Base-by-base conservation (phyloP, 2,797 vertebrate genomes). In the Moxostoma hubbsi region DNA sequence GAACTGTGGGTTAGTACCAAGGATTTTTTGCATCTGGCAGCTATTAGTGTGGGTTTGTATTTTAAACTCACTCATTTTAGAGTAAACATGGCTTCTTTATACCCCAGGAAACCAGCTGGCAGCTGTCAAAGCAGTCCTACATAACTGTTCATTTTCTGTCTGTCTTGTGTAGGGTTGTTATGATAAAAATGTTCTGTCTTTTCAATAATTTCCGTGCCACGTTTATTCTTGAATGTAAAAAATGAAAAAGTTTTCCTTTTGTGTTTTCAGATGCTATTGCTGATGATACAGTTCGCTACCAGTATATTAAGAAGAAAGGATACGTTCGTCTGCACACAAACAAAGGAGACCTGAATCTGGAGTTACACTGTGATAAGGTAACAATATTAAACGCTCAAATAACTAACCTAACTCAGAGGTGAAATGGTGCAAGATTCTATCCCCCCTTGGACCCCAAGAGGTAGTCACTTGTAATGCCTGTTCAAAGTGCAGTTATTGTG, bases 361-460 rank as follows among this genome's bases (percentile, higher is more conserved):
- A 99, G 91, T 83, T 99, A 73, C 94, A 99, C 89, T 99, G 97
- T 59, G 97, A 98, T 85, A 95, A 98, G 96, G 97, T 98, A 86
- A 79, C 1, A 0, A 66, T 2, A 16, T 57, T 45, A 11, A 18
- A 55, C 5, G 5, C 57, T 49, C 0, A 12, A 47, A 62, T 36
- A 4, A 36, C 2, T 4, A 36, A 36, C 36, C 36, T 36, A 36
- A 36, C 36, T 36, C 36, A 4, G 36, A 36, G 36, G 36, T 36
- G 36, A 36, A 36, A 36, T 4, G 36, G 36, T 36, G 36, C 36
- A 36, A 36, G 36, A 36, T 36, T 36, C 36, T 36, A 36, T 36
- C 36, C 36, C 36, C 36, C 36, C 36, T 36, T 36, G 2, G 36
- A 36, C 36, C 36, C 36, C 36, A 36, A 36, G 36, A 4, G 36